phyloP scores from a whole-genome alignment of 2,797 vertebrate species.

The Periparus ater region DNA sequence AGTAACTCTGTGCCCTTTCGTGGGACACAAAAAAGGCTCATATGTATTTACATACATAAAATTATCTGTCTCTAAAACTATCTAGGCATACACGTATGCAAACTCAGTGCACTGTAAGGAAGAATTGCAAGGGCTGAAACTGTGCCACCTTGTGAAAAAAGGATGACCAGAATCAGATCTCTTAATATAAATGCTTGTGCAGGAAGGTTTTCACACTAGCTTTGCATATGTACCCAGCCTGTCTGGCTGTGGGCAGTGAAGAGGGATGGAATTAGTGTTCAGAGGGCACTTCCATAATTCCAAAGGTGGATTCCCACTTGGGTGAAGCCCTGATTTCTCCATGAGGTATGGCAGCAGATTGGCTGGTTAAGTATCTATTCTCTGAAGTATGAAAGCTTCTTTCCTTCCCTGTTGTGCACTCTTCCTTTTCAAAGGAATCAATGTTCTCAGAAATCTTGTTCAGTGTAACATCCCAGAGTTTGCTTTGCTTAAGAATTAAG shows the following conservation, averaged over 20 bases:
- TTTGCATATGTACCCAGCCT: not conserved
- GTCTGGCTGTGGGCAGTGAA: not conserved
- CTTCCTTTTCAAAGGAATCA: not conserved
- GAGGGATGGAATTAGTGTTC: not conserved
- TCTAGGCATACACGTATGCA: not conserved
- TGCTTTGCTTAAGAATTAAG: not conserved
- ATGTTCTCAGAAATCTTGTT: not conserved
- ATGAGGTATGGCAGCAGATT: not conserved
- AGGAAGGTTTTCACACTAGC: not conserved
- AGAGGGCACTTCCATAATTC: not conserved
- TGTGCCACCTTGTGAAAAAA: fast-evolving
- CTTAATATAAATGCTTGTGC: not conserved
- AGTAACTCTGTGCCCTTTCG: not conserved
- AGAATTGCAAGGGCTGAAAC: not conserved
- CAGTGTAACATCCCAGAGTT: not conserved
- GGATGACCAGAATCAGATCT: not conserved
- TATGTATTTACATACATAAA: not conserved
- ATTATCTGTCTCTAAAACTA: not conserved
- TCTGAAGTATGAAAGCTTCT: not conserved
- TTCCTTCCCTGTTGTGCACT: not conserved
- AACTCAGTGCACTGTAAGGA: not conserved
- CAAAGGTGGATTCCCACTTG: not conserved
- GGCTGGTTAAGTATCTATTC: not conserved
- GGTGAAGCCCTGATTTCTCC: not conserved
- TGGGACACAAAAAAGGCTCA: not conserved